These are phyloP conservation scores for Tachycineta bicolor DNA, from an alignment of 2,113 vertebrate genomes.

Conservation along the genomic window DNA sequence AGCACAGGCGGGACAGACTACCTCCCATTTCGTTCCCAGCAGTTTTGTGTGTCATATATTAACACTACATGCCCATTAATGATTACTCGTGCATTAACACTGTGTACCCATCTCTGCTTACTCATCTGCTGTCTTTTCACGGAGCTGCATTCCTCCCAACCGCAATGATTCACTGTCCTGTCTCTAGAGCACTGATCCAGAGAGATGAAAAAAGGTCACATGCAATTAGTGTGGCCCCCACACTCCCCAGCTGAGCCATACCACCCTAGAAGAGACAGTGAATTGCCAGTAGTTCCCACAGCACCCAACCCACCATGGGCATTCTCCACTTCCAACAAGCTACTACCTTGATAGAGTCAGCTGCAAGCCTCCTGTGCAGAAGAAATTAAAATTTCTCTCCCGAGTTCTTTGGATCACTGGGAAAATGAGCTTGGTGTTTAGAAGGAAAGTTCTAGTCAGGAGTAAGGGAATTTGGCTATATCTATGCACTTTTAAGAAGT, in stretches of 20 bases:
- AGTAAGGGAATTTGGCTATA: not conserved
- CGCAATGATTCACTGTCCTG: not conserved
- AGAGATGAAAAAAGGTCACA: not conserved
- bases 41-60: not conserved
- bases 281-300: not conserved
- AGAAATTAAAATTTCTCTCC: not conserved
- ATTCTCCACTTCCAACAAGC: not conserved
- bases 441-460: not conserved
- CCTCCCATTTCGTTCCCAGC: not conserved
- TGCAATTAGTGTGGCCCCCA: fast-evolving
- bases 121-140: not conserved
- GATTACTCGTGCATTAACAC: not conserved
- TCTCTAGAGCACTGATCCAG: not conserved
- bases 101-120: not conserved
- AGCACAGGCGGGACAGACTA: not conserved
- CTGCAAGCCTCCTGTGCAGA: not conserved
- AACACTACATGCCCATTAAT: not conserved
- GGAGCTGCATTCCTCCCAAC: not conserved
- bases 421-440: not conserved
- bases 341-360: not conserved
- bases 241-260: not conserved
- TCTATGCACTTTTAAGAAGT: not conserved
- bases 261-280: fast-evolving
- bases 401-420: not conserved
- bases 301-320: not conserved